Conservation (phyloP, 2,797 vertebrate species). For the Synanceia verrucosa region DNA sequence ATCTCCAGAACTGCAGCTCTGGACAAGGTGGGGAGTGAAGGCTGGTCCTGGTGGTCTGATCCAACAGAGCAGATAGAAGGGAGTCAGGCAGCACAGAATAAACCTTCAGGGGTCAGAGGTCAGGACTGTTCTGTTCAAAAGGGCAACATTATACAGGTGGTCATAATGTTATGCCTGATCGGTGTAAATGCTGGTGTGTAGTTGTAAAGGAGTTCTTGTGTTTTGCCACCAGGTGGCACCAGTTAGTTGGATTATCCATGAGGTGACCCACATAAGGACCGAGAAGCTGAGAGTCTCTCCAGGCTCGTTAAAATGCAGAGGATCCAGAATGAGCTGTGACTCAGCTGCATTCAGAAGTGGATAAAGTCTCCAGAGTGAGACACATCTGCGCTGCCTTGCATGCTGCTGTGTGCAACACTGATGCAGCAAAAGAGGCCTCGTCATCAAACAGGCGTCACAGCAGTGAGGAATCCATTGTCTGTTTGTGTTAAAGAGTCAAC, state of each 20-base stretch:
- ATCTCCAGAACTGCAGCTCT: too few species aligned
- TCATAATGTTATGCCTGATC: too few species aligned
- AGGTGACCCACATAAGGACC: not conserved
- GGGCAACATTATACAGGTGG: too few species aligned
- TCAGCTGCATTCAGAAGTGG: conserved; percentile 89
- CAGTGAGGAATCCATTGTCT: conserved; percentile 91
- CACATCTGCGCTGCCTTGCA: not conserved
- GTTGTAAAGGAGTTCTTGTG: not conserved
- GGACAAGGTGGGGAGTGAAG: too few species aligned
- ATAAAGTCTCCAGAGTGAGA: conserved; percentile 90
- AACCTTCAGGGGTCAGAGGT: too few species aligned
- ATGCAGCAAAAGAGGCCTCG: conserved; percentile 63
- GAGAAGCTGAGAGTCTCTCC: not conserved
- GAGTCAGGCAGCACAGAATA: too few species aligned
- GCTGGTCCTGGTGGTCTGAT: too few species aligned
- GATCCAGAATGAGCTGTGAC: conserved; percentile 91
- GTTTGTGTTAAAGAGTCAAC: conserved; percentile 89
- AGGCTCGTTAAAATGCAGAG: conserved; percentile 92
- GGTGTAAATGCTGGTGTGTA: not conserved
- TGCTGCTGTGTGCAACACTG: not conserved
- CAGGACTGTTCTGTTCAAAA: too few species aligned
- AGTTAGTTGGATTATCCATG: not conserved
- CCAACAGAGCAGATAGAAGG: too few species aligned
- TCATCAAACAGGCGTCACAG: conserved; percentile 86
- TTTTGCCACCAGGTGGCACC: conserved; percentile 43